A percentile compares a stretch with the other conserved stretches of the same genome.
phyloP scores from a whole-genome alignment of 2,113 vertebrate genomes.

The Choloepus hoffmanni region DNA sequence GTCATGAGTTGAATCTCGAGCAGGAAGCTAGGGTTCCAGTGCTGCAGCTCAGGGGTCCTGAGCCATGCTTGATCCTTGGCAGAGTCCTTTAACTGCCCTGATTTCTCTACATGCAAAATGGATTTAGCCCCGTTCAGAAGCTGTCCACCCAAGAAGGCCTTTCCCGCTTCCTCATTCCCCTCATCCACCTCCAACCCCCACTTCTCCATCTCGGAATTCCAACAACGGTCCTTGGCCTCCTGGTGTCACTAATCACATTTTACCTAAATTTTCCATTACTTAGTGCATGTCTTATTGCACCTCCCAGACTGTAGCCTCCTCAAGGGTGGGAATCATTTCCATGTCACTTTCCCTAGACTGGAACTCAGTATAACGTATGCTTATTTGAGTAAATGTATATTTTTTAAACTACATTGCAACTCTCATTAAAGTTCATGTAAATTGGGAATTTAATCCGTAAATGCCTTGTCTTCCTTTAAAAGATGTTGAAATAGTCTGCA shows the following conservation, averaged over 20 bases:
- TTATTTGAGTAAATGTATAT: not conserved
- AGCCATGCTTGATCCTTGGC: not conserved
- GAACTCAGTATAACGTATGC: not conserved
- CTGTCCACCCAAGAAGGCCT: not conserved
- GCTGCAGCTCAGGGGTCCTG: not conserved
- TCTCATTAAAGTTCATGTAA: not conserved
- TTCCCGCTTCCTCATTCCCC: not conserved
- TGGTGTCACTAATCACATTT: not conserved
- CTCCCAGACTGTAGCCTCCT: not conserved
- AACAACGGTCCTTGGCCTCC: accelerated
- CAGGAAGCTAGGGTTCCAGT: not conserved
- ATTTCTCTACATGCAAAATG: not conserved
- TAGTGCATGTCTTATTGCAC: accelerated
- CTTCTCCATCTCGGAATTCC: not conserved
- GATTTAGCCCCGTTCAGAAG: not conserved
- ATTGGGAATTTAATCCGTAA: not conserved
- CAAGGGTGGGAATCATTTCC: not conserved
- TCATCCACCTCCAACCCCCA: not conserved
- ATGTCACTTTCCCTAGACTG: not conserved
- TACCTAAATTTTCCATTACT: not conserved
- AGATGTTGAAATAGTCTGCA: not conserved
- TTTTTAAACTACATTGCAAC: not conserved
- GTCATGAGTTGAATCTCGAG: not conserved
- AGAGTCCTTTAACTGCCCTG: not conserved
- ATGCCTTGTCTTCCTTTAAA: not conserved